Base-by-base conservation (phyloP, 1,140 invertebrate genomes). In the Diorhabda elongata region DNA sequence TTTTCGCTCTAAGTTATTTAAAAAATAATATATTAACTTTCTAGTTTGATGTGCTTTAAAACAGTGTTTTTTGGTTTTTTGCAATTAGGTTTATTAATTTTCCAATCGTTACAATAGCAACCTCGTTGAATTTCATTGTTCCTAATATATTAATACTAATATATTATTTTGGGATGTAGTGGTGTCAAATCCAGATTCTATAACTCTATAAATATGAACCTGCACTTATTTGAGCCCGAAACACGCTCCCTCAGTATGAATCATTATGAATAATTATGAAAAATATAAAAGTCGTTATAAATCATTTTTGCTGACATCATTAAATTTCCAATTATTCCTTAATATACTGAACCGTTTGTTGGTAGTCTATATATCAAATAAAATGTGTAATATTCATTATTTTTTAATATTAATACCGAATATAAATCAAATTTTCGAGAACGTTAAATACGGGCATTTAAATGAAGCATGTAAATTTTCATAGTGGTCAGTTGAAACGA, bases 321-420 rank as follows among this genome's bases (percentile, higher is more conserved):
- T 52, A 52, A 52, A 52, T 52, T 52, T 52, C 47, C 47, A 52
- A 52, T 52, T 52, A 52, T 52, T 52, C 47, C n/a, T 52, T 52
- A 52, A 52, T 52, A 52, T 52, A 52, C 47, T 8, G 47, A 52
- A 8, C 47, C 6, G 47, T 52, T 52, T 52, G 47, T 52, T 52
- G 47, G 47, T 52, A 52, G 47, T 52, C 47, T 52, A 52, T 52
- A 52, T 52, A 52, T 52, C 47, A 52, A 52, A 52, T 52, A 8
- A 52, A 52, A 52, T 8, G 47, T 52, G 47, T 52, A 52, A 52
- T 52, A 52, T 52, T 52, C n/a, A 52, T 52, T 52, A 52, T 52
- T 52, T n/a, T 26, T 52, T 52, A 52, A n/a, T 52, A 52, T 52
- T 52, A 52, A 52, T n/a, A 4, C 47, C 47, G 47, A 52, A n/a